A percentile compares a stretch with the other conserved stretches of the same genome.
Conservation (phyloP, 2,888 invertebrate species). For the Atrina japonica region DNA sequence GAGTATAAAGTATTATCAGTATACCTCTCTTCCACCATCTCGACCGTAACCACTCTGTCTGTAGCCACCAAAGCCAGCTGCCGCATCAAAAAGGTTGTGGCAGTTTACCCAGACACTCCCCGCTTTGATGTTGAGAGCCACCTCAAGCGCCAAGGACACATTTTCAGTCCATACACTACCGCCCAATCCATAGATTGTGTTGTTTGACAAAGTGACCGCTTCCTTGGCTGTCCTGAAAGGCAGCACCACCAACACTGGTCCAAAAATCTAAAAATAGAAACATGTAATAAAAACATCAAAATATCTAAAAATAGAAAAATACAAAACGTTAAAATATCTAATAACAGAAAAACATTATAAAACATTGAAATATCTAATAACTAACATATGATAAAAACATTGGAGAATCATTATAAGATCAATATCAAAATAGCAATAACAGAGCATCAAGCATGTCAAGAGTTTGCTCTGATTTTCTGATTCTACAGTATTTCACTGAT, state of each 20-base stretch:
- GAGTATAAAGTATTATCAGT: slow-evolving; percentile 20
- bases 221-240: slow-evolving; percentile 84
- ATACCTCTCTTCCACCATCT: slow-evolving; percentile 82
- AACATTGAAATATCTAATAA: too few relatives aligned
- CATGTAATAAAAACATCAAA: not conserved
- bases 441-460: too few relatives aligned
- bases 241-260: slow-evolving; percentile 81
- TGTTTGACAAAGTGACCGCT: slow-evolving; percentile 83
- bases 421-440: too few relatives aligned
- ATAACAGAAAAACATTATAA: not conserved
- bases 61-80: slow-evolving; percentile 82
- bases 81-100: slow-evolving; percentile 82
- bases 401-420: too few relatives aligned
- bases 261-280: slow-evolving; percentile 76
- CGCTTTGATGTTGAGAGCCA: slow-evolving; percentile 82
- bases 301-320: not conserved
- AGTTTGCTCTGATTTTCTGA: too few relatives aligned
- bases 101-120: slow-evolving; percentile 84
- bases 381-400: too few relatives aligned
- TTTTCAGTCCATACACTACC: slow-evolving; percentile 84
- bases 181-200: slow-evolving; percentile 82
- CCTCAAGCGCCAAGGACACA: slow-evolving; percentile 83
- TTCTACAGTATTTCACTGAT: too few relatives aligned
- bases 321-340: too few relatives aligned
- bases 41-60: slow-evolving; percentile 83